Evolutionary conservation across 2,797 vertebrate species (phyloP), one percentile per base, ranked within the genome.

Genomic region (Sphenodon punctatus): DNA sequence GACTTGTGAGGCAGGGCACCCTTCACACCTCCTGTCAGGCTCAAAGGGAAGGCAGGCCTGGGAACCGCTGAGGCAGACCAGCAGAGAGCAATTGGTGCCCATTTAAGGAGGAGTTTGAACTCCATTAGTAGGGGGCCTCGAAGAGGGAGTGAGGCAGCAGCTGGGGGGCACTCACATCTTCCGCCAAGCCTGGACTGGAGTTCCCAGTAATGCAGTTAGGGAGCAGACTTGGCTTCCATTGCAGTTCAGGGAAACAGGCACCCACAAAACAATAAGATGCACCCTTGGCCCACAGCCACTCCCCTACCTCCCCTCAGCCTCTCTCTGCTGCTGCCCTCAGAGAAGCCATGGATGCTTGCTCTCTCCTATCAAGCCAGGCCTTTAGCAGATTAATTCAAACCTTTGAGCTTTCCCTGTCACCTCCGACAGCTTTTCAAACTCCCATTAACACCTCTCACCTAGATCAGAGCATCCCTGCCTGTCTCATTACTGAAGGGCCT

Each of bases 61-160:
- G 27, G 53, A 55, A 30, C 9, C 8, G 39, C 51, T 45, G 43
- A 66, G 68, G 73, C 25, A 4, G 60, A n/a, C 41, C 41, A 20
- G 43, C 61, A 22, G 53, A 61, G 41, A 30, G 84, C 69, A 64
- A 85, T 82, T 82, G 73, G 46, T 74, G 79, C 69, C 64, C 74
- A 78, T 64, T 82, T 78, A 82, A 78, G 74, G 82, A 74, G 69
- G 74, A 68, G 64, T 74, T 75, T 67, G 68, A 78, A 69, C 65
- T 74, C 59, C 51, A 75, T 86, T 78, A 64, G 69, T 84, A 75
- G 73, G 36, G 64, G 53, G 16, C 67, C 42, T 80, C 60, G 46
- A 82, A 75, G 75, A 60, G 75, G 74, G 63, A 75, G 8, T 76
- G 75, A 73, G 59, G 34, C 25, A 34, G 84, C 36, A 56, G 45